These are phyloP conservation scores for Pterocles burchelli DNA, from an alignment of 2,113 vertebrate species.

Conservation along the genomic window DNA sequence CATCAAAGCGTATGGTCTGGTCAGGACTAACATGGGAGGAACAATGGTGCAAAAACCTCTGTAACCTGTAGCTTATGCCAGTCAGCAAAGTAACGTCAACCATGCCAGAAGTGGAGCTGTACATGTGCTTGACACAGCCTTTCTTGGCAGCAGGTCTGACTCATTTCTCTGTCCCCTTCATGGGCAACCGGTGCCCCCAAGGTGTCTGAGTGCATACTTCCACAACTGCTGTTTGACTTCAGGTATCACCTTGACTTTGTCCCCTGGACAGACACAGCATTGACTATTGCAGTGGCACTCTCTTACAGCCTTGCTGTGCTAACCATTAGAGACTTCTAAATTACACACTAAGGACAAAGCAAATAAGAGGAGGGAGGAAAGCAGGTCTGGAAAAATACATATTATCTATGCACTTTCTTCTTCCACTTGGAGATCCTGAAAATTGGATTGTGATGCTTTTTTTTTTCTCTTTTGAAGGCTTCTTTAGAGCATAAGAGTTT, in stretches of 20 bases:
- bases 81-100: background rate
- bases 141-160: background rate
- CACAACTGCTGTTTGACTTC: background rate
- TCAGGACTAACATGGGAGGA: background rate
- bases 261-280: background rate
- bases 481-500: background rate
- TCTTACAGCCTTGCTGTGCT: background rate
- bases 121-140: background rate
- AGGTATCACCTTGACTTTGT: background rate
- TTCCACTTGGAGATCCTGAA: background rate
- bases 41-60: background rate
- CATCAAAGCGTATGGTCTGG: background rate
- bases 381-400: background rate
- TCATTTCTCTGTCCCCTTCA: background rate
- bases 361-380: background rate
- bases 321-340: background rate
- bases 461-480: background rate
- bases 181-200: fast-evolving
- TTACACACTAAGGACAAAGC: background rate
- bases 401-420: background rate
- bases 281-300: background rate
- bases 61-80: background rate
- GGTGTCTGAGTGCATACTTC: background rate
- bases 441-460: background rate
- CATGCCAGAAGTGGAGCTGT: background rate